Evolutionary conservation across 2,797 vertebrate genomes (phyloP).

Genomic region (Malurus splendens): DNA sequence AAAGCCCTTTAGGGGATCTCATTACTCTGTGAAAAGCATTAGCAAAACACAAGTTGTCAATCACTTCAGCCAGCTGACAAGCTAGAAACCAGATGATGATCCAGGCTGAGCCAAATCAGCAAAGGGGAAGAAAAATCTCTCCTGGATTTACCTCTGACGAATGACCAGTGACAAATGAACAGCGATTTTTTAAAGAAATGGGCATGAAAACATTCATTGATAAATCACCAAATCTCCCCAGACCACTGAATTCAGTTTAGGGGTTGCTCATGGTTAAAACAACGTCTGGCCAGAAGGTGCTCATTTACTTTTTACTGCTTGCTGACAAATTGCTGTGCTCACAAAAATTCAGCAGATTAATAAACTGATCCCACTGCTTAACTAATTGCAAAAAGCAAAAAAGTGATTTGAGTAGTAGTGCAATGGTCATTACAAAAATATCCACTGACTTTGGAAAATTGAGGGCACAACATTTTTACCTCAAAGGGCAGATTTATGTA

Average conservation of each 20-base stretch:
- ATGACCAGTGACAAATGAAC: rapidly evolving
- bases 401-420: not conserved
- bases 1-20: conserved; percentile 37
- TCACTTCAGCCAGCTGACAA: not conserved
- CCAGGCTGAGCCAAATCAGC: not conserved
- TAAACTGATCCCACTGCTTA: conserved; percentile 4
- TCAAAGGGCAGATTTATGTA: conserved; percentile 41
- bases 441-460: conserved; percentile 12
- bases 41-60: conserved; percentile 22
- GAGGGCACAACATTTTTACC: conserved; percentile 24
- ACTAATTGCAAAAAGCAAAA: not conserved
- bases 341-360: not conserved
- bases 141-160: not conserved
- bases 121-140: not conserved
- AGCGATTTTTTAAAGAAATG: not conserved
- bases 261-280: not conserved
- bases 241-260: not conserved
- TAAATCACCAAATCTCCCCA: not conserved
- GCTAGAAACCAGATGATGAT: not conserved
- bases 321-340: not conserved
- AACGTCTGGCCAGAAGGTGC: not conserved
- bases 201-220: not conserved
- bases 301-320: conserved; percentile 7
- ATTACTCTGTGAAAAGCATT: conserved; percentile 28
- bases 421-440: conserved; percentile 20